Base-by-base conservation (phyloP, 2,113 vertebrate species). In the Equus przewalskii region DNA sequence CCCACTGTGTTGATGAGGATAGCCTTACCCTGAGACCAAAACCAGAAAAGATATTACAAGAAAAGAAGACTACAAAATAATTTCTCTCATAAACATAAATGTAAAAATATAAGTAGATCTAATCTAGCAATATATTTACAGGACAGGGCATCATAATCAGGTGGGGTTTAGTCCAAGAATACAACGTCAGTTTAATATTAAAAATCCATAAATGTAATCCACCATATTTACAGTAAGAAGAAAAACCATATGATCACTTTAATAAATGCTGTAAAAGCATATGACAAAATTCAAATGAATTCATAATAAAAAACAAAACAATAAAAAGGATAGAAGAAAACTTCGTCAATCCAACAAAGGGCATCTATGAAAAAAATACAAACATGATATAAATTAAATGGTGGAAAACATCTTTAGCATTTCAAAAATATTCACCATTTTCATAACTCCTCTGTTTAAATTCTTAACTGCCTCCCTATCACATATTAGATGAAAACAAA, bases 151-250 rank as follows among this genome's bases (percentile, higher is more conserved):
- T 33, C 21, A 82, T 46, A 82, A 41, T 82, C 60, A 82, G 67
- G 15, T 67, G 41, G 41, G 30, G 21, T 75, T 41, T 81, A 75
- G 41, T 54, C 73, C 21, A 84, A 79, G 46, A 65, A 67, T 33
- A 28, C 19, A 93, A 67, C 33, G 19, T 64, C 69, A 89, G 21
- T 65, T 88, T 70, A 75, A 73, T 14, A 86, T 28, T 56, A 73
- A 26, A 91, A 80, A 60, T 14, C 4, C 46, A 80, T 21, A 24
- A 46, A 56, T 49, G 19, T n/a, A 94, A 80, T 73, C 73, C 56
- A 80, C 33, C 12, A 75, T 82, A 87, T 75, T 90, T 75, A 41
- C 41, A 94, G 54, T 36, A 91, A 70, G 46, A 89, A 91, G 51
- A 54, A 14, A 65, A 85, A 24, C 19, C 19, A 33, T 58, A 84